These are phyloP conservation scores for Cremastinae sp. DNA, from an alignment of 2,888 invertebrate species.

Conservation along the genomic window DNA sequence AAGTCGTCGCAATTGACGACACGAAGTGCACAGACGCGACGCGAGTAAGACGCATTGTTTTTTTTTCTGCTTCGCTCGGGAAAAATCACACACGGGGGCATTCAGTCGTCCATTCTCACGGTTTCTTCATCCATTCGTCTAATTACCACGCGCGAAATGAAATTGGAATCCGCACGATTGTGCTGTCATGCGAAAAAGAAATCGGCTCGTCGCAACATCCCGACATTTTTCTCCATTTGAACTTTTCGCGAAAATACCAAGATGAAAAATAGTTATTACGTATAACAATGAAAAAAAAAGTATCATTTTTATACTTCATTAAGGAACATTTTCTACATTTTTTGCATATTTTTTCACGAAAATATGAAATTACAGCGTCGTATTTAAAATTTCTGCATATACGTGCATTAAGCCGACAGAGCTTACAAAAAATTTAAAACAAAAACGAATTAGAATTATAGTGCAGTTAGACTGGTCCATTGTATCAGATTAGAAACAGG, in stretches of 20 bases:
- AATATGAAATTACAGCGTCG: too few relatives aligned
- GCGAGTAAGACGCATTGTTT: slow-evolving; percentile 4
- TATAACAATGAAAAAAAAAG: too few relatives aligned
- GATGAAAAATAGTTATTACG: background rate
- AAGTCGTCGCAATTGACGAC: slow-evolving; percentile 15
- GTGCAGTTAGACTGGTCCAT: too few relatives aligned
- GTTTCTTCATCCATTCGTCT: slow-evolving; percentile 43
- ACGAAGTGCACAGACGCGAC: background rate
- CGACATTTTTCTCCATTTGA: background rate
- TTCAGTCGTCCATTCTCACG: slow-evolving; percentile 35
- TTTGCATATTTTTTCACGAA: too few relatives aligned
- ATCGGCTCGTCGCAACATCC: background rate
- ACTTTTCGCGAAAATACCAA: slow-evolving; percentile 2
- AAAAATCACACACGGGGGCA: slow-evolving; percentile 27
- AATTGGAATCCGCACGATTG: slow-evolving; percentile 35
- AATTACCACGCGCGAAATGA: slow-evolving; percentile 35
- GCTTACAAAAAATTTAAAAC: too few relatives aligned
- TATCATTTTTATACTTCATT: too few relatives aligned
- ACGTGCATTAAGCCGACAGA: too few relatives aligned
- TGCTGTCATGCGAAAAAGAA: slow-evolving; percentile 20
- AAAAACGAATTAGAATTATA: too few relatives aligned
- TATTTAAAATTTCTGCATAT: too few relatives aligned
- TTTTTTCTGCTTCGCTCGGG: background rate
- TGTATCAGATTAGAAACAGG: too few relatives aligned
- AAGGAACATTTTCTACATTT: too few relatives aligned